phyloP scores from a whole-genome alignment of 2,888 invertebrate genomes.

The Stratiomys singularior region DNA sequence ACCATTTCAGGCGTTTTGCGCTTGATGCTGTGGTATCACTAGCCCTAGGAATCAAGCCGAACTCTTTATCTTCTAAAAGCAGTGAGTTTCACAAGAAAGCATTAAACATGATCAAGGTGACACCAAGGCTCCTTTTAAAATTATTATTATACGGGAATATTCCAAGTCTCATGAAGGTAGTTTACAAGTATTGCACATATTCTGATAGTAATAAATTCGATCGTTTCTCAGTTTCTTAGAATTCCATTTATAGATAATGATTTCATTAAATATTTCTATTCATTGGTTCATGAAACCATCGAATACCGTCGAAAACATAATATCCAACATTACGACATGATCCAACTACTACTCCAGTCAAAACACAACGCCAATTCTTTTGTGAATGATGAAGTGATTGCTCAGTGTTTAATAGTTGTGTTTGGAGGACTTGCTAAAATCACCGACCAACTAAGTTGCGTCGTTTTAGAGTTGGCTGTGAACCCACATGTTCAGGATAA shows the following conservation, averaged over 20 bases:
- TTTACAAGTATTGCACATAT: no score
- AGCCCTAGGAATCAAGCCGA: no score
- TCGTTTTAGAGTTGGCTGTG: conserved; percentile 67
- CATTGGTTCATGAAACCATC: neutral
- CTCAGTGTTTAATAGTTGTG: conserved; percentile 63
- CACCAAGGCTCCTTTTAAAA: no score
- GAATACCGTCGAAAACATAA: conserved; percentile 2
- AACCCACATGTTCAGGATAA: conserved; percentile 68
- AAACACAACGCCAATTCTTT: no score
- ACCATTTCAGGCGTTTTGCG: no score
- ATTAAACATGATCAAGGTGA: no score
- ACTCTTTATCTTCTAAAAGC: no score
- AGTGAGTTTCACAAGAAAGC: no score
- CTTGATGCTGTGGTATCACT: no score
- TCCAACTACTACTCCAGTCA: neutral
- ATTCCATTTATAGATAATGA: neutral
- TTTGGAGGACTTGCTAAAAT: conserved; percentile 67
- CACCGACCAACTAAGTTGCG: conserved; percentile 64
- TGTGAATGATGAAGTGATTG: conserved; percentile 52
- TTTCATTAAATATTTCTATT: neutral
- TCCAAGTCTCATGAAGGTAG: no score
- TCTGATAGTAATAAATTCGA: no score
- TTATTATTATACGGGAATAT: no score
- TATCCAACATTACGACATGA: conserved; percentile 1
- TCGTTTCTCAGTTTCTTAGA: neutral